A percentile compares a stretch with the other conserved stretches of the same genome.
Conservation (phyloP, 1,140 invertebrate species). For the Tetramorium simillimum region DNA sequence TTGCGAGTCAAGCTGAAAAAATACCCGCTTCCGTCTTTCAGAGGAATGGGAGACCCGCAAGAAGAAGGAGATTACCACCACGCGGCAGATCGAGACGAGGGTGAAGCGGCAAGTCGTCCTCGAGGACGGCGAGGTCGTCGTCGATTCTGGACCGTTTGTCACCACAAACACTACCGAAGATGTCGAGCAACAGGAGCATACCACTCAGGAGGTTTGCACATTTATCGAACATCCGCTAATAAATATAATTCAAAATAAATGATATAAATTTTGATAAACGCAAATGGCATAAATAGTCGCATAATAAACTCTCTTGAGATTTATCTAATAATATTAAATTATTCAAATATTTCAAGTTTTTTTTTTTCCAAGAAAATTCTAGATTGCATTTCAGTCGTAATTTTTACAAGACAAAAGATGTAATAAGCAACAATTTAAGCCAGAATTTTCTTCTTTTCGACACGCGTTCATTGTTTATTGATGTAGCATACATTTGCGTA, state of each 20-base stretch:
- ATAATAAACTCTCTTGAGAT: not conserved
- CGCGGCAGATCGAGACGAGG: constrained; percentile 94
- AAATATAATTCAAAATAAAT: not conserved
- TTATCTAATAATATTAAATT: not conserved
- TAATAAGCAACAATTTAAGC: not conserved
- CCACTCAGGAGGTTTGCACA: constrained; percentile 91
- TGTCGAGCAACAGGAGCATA: constrained; percentile 94
- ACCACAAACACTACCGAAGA: constrained; percentile 96
- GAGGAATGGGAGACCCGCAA: constrained; percentile 96
- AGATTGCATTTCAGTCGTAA: not conserved
- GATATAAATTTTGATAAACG: not conserved
- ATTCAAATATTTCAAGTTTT: not conserved
- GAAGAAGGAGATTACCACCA: constrained; percentile 94
- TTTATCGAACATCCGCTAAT: not conserved
- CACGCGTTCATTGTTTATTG: constrained; percentile 5
- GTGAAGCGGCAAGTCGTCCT: constrained; percentile 95
- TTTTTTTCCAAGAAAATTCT: not conserved
- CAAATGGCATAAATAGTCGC: not conserved
- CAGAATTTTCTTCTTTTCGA: not conserved
- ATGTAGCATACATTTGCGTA: constrained; percentile 41
- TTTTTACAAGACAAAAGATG: not conserved
- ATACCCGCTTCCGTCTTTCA: constrained; percentile 80
- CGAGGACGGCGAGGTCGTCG: constrained; percentile 95
- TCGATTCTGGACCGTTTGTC: constrained; percentile 94
- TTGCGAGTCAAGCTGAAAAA: not conserved